Percentiles rank a stretch among this genome's conserved stretches.
phyloP scores from a whole-genome alignment of 2,797 vertebrate genomes.

The Clarias pachynema region DNA sequence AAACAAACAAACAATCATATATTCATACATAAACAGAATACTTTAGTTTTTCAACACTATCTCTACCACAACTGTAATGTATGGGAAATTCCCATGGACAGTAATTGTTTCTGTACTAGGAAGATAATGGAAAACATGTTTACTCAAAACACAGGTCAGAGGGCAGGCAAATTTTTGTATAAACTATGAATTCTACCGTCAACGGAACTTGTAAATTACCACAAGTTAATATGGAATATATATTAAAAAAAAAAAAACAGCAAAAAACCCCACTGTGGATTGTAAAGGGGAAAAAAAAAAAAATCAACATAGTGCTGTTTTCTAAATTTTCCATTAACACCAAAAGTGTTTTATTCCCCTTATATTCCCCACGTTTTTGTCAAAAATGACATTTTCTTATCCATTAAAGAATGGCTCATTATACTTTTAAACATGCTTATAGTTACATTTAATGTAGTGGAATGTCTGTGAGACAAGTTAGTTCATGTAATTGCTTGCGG shows the following conservation, averaged over 20 bases:
- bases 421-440: not conserved
- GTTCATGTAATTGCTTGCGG: not conserved
- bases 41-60: not conserved
- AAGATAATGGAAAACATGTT: slow-evolving; percentile 1
- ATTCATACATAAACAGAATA: not conserved
- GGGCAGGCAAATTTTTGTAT: not conserved
- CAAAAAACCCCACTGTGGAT: no score
- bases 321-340: not conserved
- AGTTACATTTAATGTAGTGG: not conserved
- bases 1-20: not conserved
- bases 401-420: not conserved
- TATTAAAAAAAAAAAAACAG: not conserved
- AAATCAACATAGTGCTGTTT: not conserved
- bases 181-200: not conserved
- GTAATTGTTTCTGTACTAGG: not conserved
- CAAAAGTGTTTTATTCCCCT: not conserved
- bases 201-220: not conserved
- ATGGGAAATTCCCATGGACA: not conserved
- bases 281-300: not conserved
- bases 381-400: not conserved
- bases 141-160: not conserved
- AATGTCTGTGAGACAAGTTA: not conserved
- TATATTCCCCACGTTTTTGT: not conserved
- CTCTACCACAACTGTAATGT: not conserved
- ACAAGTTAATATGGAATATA: not conserved